Conservation (phyloP, 1,140 invertebrate genomes). For the Brachionus angularis region DNA sequence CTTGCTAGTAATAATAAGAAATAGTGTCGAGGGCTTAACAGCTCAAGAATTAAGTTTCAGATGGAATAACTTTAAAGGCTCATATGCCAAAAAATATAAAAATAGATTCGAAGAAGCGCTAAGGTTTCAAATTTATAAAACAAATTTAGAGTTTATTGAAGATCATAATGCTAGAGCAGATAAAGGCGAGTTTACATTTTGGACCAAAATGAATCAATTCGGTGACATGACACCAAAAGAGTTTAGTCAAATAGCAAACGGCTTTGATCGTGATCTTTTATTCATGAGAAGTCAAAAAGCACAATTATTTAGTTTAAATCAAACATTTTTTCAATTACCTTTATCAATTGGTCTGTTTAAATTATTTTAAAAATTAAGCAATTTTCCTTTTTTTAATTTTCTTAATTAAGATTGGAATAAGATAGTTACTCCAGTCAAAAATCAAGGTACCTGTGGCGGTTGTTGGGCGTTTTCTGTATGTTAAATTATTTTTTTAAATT, state of each 20-base stretch:
- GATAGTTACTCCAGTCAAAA: conserved; percentile 38
- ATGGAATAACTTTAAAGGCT: conserved; percentile 17
- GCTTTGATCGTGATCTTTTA: not conserved
- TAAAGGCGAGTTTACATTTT: conserved; percentile 48
- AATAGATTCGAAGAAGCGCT: conserved; percentile 13
- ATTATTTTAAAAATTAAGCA: conserved; percentile 3
- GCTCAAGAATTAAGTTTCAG: conserved; percentile 14
- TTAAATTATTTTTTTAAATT: not conserved
- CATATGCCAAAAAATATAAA: not conserved
- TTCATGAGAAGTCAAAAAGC: conserved; percentile 1
- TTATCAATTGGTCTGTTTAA: not conserved
- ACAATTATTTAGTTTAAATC: not conserved
- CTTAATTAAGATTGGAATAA: conserved; percentile 7
- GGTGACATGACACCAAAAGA: conserved; percentile 48
- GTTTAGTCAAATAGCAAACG: conserved; percentile 8
- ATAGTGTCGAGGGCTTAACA: too few species aligned
- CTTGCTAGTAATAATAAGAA: too few species aligned
- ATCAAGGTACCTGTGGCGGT: conserved; percentile 40
- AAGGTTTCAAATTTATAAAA: conserved; percentile 42
- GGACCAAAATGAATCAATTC: conserved; percentile 51
- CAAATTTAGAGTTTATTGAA: conserved; percentile 50
- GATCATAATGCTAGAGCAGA: conserved; percentile 49
- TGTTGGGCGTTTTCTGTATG: conserved; percentile 24
- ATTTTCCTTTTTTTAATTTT: not conserved
- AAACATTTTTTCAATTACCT: not conserved